Evolutionary conservation across 2,113 vertebrate species (phyloP).

Genomic region (Engystomops pustulosus): DNA sequence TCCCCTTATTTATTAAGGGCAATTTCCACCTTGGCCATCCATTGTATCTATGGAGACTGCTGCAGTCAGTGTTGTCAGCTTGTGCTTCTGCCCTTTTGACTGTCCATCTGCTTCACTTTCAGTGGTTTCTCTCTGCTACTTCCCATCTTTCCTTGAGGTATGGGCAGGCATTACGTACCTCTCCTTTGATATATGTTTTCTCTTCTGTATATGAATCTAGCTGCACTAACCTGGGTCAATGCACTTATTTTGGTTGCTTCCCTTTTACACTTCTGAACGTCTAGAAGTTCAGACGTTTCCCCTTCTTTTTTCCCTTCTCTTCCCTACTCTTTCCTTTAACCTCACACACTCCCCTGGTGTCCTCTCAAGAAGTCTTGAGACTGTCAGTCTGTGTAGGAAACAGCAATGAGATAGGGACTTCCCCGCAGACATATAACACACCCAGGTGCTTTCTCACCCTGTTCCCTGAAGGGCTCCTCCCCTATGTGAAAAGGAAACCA

Average conservation of each 20-base stretch:
- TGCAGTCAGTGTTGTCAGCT: neutral
- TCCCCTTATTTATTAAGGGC: constrained; percentile 11
- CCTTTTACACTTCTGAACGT: neutral
- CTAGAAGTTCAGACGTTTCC: too few relatives aligned
- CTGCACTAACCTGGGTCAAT: neutral
- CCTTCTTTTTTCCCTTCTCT: neutral
- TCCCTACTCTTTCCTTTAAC: neutral
- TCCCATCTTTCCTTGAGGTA: neutral
- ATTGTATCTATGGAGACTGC: neutral
- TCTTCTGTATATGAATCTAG: neutral
- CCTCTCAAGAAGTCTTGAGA: constrained; percentile 1
- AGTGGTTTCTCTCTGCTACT: neutral
- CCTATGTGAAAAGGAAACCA: constrained; percentile 19
- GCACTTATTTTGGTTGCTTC: neutral
- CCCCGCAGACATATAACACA: constrained; percentile 43
- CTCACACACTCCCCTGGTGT: constrained; percentile 21
- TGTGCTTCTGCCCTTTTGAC: neutral
- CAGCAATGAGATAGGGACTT: constrained; percentile 45
- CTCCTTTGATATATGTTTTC: neutral
- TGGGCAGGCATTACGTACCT: neutral
- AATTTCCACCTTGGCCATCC: neutral
- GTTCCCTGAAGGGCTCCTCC: constrained; percentile 54
- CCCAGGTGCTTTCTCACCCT: constrained; percentile 55
- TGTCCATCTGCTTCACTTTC: neutral
- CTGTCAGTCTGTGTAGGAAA: constrained; percentile 50